These are phyloP conservation scores for Empidonax alnorum DNA, from an alignment of 2,113 vertebrate species.

Conservation along the genomic window DNA sequence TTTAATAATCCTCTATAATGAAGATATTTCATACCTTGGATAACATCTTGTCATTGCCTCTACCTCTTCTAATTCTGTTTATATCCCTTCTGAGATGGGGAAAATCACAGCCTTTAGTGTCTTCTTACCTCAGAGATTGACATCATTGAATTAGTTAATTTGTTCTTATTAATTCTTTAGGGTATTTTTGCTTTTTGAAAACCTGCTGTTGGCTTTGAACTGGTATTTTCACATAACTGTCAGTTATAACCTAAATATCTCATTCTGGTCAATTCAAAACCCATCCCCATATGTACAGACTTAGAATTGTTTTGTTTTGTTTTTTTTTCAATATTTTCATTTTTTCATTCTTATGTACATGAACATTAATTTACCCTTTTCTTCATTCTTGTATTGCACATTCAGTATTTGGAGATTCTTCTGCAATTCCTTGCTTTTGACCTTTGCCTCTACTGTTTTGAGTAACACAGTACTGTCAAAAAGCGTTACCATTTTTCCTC, in stretches of 20 bases:
- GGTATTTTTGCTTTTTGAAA: not conserved
- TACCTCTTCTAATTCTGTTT: not conserved
- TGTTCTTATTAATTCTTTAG: not conserved
- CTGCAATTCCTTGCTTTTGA: not conserved
- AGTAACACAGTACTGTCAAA: not conserved
- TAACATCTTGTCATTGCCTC: not conserved
- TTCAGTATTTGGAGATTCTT: not conserved
- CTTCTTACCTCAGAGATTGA: not conserved
- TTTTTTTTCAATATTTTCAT: not conserved
- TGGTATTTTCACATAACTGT: not conserved
- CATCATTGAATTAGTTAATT: not conserved
- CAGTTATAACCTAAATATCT: not conserved
- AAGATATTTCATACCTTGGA: not conserved
- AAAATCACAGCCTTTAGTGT: not conserved
- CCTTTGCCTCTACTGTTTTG: not conserved
- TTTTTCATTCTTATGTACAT: not conserved
- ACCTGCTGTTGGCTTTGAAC: not conserved
- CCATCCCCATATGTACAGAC: too few species aligned
- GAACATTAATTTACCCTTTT: not conserved
- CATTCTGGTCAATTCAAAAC: not conserved
- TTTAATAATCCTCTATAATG: not conserved
- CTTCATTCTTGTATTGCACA: not conserved
- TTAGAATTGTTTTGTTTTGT: not conserved
- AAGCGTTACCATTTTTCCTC: not conserved
- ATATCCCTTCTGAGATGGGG: not conserved